Evolutionary conservation across 2,888 invertebrate genomes (phyloP), one percentile per base, ranked within the genome.

Genomic region (Yponomeuta evonymella): DNA sequence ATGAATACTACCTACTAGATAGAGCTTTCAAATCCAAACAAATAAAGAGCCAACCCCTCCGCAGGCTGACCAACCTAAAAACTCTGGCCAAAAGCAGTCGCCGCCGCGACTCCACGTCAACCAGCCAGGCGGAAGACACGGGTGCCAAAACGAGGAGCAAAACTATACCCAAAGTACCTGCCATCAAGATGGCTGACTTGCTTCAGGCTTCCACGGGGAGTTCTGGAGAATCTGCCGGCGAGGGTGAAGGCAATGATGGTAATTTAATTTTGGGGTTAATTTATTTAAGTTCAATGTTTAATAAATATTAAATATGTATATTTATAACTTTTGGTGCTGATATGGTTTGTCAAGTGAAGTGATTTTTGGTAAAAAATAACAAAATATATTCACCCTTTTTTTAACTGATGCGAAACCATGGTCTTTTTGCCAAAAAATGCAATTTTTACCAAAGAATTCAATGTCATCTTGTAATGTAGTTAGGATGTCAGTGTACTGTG

Each of bases 41-140:
- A 23, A n/a, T 33, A 67, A 69, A 67, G 48, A 30, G 29, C 72
- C 75, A 48, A 72, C 75, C 75, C 36, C 51, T 58, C 51, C 51
- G 51, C 83, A 92, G 91, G 79, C 83, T 92, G 74, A 83, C 86
- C 71, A 85, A 89, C 75, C 77, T 90, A 72, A 82, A 80, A 48
- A 80, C 77, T 70, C 75, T 91, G 73, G 81, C 73, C 72, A 84
- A 84, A 75, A 58, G 74, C 30, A 83, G 82, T 72, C 87, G 88
- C 73, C 84, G 86, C 74, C 79, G 79, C 15, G 82, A 79, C 48
- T 75, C 80, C 43, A 73, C 78, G 10, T 74, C 77, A 12, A 74
- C 79, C 58, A 72, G 77, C 73, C 73, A 75, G 23, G 62, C 75
- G 48, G 75, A 77, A 48, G 73, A 78, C 33, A 78, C 76, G 70